Evolutionary conservation across 2,888 invertebrate genomes (phyloP).

Genomic region (Gibbula magus): DNA sequence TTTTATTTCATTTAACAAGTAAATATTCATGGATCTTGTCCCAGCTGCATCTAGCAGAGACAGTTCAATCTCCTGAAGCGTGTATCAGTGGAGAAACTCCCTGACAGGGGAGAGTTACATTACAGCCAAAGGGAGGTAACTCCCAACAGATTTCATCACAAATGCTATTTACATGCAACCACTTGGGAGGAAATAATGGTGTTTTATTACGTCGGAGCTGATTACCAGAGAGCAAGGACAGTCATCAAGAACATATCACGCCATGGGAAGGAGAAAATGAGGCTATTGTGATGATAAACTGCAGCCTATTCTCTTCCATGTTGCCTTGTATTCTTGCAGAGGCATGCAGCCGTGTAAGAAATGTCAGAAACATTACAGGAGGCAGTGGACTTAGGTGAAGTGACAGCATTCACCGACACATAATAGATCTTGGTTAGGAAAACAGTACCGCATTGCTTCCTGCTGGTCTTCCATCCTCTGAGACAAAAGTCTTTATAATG

Average conservation of each 20-base stretch:
- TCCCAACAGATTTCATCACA: constrained; percentile 11
- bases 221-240: constrained; percentile 17
- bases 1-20: too few relatives aligned
- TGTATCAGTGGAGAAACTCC: too few relatives aligned
- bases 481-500: background rate
- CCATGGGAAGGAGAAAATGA: constrained; percentile 14
- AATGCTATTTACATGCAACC: constrained; percentile 22
- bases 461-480: background rate
- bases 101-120: too few relatives aligned
- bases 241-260: constrained; percentile 17
- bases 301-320: constrained; percentile 19
- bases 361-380: background rate
- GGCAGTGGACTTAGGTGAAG: background rate
- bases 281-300: constrained; percentile 22
- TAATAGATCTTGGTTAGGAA: constrained; percentile 20
- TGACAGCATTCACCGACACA: background rate
- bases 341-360: background rate
- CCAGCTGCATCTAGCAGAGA: too few relatives aligned
- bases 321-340: background rate
- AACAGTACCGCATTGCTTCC: constrained; percentile 1
- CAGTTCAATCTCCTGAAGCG: too few relatives aligned
- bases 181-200: constrained; percentile 3
- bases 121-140: constrained; percentile 2
- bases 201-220: constrained; percentile 25
- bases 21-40: too few relatives aligned